Percentiles rank a stretch among this genome's conserved stretches.
Conservation (phyloP, 2,113 vertebrate species). For the Tetrao urogallus region DNA sequence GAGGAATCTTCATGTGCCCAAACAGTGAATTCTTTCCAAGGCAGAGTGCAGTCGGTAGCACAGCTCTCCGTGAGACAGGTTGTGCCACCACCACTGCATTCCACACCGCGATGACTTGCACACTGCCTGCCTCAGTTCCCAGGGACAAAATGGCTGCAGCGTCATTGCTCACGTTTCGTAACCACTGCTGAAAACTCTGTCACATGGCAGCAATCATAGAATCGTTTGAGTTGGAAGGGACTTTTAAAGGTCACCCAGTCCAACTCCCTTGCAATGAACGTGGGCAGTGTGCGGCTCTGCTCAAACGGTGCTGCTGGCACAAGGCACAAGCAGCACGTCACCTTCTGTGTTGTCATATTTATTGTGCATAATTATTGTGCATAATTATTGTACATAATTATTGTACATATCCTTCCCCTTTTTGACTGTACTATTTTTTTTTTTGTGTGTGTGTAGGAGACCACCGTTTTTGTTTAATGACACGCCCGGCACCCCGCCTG, state of each 20-base stretch:
- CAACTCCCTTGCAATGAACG: no score
- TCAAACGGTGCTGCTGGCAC: not conserved
- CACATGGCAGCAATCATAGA: no score
- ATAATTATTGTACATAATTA: not conserved
- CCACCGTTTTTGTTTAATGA: not conserved
- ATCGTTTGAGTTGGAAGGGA: no score
- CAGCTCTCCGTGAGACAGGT: not conserved
- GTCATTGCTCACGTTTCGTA: not conserved
- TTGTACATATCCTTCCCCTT: not conserved
- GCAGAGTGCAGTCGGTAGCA: no score
- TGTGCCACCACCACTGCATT: not conserved
- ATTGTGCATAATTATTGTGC: not conserved
- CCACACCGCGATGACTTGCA: not conserved
- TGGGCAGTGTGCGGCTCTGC: no score
- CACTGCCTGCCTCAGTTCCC: not conserved
- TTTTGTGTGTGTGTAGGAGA: no score
- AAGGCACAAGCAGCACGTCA: not conserved
- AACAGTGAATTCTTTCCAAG: no score
- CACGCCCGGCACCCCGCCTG: no score
- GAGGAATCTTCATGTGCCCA: fast-evolving
- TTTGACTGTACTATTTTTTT: not conserved
- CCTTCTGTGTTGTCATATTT: not conserved
- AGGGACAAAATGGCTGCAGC: not conserved
- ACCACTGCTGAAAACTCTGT: not conserved
- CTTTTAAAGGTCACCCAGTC: no score